Conservation (phyloP, 2,888 invertebrate species). For the Erebia ligea region DNA sequence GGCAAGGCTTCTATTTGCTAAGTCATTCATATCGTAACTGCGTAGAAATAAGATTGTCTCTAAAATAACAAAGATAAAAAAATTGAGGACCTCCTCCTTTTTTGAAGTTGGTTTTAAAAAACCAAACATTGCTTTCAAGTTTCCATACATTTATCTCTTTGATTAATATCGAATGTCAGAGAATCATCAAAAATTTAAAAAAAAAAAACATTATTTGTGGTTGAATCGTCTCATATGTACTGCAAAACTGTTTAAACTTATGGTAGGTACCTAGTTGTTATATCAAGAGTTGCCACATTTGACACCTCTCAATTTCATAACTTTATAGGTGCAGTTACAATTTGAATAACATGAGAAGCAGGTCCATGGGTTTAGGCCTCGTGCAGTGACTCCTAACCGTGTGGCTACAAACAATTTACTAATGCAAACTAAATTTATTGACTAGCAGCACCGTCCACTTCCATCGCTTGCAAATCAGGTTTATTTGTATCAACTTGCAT, state of each 20-base stretch:
- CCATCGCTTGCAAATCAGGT: slow-evolving; percentile 66
- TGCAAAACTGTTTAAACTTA: neutral
- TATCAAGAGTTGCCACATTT: neutral
- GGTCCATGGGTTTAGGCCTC: slow-evolving; percentile 48
- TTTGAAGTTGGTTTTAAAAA: too few relatives aligned
- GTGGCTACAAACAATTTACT: slow-evolving; percentile 71
- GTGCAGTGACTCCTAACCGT: slow-evolving; percentile 53
- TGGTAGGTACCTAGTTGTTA: too few relatives aligned
- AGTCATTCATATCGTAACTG: slow-evolving; percentile 1
- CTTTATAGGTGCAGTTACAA: neutral
- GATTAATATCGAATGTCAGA: too few relatives aligned
- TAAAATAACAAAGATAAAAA: neutral
- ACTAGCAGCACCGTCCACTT: slow-evolving; percentile 79
- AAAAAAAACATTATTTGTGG: too few relatives aligned
- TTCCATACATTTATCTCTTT: too few relatives aligned
- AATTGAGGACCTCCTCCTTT: too few relatives aligned
- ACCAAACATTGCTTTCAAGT: too few relatives aligned
- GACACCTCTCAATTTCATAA: neutral
- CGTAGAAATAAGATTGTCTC: neutral
- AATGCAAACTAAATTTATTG: slow-evolving; percentile 75
- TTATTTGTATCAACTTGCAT: slow-evolving; percentile 50
- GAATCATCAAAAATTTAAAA: too few relatives aligned
- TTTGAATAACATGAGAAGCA: slow-evolving; percentile 1
- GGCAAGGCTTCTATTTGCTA: slow-evolving; percentile 32
- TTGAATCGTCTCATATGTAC: too few relatives aligned